phyloP scores from a whole-genome alignment of 1,140 invertebrate genomes.

The Apolygus lucorum region DNA sequence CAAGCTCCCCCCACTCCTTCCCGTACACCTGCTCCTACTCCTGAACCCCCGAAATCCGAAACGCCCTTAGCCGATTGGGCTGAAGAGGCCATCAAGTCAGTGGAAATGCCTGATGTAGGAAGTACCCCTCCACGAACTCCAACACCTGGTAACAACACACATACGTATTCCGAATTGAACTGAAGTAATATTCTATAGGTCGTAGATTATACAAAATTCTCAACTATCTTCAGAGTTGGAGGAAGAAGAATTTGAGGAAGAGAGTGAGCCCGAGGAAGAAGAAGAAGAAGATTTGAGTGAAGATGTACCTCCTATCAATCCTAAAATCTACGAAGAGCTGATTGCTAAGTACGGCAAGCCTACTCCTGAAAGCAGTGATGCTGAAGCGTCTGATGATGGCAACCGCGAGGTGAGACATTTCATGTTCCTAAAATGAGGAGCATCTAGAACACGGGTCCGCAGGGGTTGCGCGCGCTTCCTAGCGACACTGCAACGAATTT shows the following conservation, averaged over 20 bases:
- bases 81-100: background rate
- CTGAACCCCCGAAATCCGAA: background rate
- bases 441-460: too few species aligned
- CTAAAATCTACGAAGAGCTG: conserved; percentile 26
- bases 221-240: too few species aligned
- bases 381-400: conserved; percentile 28
- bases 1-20: background rate
- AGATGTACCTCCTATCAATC: conserved; percentile 19
- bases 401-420: background rate
- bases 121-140: background rate
- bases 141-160: background rate
- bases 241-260: conserved; percentile 23
- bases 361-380: conserved; percentile 28
- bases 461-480: too few species aligned
- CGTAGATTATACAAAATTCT: too few species aligned
- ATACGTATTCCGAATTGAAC: too few species aligned
- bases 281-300: conserved; percentile 35
- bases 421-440: conserved; percentile 29
- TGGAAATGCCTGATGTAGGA: background rate
- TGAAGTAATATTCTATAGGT: too few species aligned
- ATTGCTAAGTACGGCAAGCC: conserved; percentile 27
- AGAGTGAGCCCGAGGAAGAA: conserved; percentile 38
- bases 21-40: background rate
- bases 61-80: background rate
- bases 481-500: too few species aligned